Percentiles rank a stretch among this genome's conserved stretches.
phyloP scores from a whole-genome alignment of 1,140 invertebrate genomes.

The Caligus rogercresseyi region DNA sequence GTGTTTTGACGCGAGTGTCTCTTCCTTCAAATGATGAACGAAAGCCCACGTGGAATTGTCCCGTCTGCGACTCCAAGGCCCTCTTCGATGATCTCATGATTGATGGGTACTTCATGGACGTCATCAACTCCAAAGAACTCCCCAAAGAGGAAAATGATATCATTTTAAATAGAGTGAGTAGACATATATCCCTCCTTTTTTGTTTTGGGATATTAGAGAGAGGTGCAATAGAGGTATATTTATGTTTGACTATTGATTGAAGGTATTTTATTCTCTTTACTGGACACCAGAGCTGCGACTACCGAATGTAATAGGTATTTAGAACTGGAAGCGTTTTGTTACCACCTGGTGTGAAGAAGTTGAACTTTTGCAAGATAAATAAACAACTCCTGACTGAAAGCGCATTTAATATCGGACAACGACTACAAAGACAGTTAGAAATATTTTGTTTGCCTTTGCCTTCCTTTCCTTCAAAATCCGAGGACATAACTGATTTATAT shows the following conservation, averaged over 20 bases:
- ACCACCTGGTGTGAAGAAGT: too few species aligned
- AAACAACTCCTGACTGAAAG: too few species aligned
- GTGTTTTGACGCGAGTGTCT: slow-evolving; percentile 89
- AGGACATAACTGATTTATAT: too few species aligned
- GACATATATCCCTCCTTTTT: neutral
- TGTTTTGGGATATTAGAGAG: too few species aligned
- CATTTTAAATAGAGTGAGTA: slow-evolving; percentile 10
- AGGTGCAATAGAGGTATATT: neutral
- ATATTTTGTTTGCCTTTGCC: too few species aligned
- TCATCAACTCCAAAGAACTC: slow-evolving; percentile 9
- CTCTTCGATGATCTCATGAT: slow-evolving; percentile 77
- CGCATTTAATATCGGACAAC: too few species aligned
- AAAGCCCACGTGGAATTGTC: slow-evolving; percentile 94
- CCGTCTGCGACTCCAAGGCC: slow-evolving; percentile 81
- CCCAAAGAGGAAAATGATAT: slow-evolving; percentile 18
- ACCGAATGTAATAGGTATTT: too few species aligned
- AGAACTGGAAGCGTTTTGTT: too few species aligned
- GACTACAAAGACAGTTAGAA: too few species aligned
- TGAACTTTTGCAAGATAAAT: too few species aligned
- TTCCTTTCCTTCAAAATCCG: too few species aligned
- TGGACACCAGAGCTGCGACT: neutral
- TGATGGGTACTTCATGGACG: slow-evolving; percentile 44
- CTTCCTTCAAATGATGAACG: slow-evolving; percentile 93
- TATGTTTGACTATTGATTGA: neutral
- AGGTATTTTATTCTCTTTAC: neutral